Evolutionary conservation across 2,888 invertebrate species (phyloP), one percentile per base, ranked within the genome.

Genomic region (Hipparchia sbordonii): DNA sequence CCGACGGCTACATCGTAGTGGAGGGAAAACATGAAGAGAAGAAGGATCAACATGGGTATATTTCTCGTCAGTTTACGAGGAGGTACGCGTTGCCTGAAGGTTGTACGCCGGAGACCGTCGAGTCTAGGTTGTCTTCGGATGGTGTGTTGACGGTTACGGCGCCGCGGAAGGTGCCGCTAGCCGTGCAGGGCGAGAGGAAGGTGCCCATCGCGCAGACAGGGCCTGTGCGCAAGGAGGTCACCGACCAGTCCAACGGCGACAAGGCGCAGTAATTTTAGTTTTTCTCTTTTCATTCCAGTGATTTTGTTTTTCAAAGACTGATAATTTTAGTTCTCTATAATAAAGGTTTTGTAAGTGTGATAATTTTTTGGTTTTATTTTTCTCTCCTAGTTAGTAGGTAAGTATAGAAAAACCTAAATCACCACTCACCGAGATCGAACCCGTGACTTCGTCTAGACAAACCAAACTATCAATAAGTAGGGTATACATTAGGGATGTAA

Each of bases 1-100:
- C 95, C 0, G 97, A 96, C 71, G 95, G 96, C 57, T 94, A 89
- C 68, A 95, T 97, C 13, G 94, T 97, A 1, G 94, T 97, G 0
- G 97, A 97, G 86, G 97, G 96, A 0, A 97, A 96, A 82, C 97
- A 97, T 80, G 96, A 97, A 79, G 97, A 97, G 84, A 96, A 95
- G 81, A 95, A 95, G 75, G 97, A 97, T 80, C 95, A 96, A 48
- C 96, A 96, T 80, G 97, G 97, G 0, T 96, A 92, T 77, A 95
- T 97, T 70, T 95, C 96, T 0, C 94, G 97, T 45, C 96, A 97
- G 79, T 96, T 97, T 79, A 95, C 96, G 0, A 95, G 97, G 0
- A 95, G 96, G 66, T 97, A 97, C 82, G 89, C 95, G n/a, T 85
- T 97, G 74, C 97, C 97, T 0, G 95, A 96, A 77, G 96, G 96